Base-by-base conservation (phyloP, 2,113 vertebrate species). In the Bubalus kerabau region DNA sequence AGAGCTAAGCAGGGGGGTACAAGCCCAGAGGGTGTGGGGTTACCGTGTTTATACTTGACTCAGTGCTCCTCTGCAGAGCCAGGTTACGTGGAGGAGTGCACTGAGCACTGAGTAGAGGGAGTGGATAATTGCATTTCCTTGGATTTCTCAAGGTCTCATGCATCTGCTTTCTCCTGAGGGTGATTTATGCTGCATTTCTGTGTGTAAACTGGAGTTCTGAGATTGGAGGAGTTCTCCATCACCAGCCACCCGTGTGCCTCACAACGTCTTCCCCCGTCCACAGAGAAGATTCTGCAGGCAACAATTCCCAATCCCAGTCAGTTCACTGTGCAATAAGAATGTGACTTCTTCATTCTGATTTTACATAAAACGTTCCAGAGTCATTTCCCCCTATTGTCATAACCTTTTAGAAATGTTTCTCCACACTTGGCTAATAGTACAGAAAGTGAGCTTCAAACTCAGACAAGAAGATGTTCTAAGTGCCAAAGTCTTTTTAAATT, bases 271-370 rank as follows among this genome's bases (percentile, higher is more conserved):
- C 7, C 43, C 21, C 50, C 6, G 0, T 8, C 46, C 3, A 2
- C 0, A 2, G 74, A 52, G 43, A 67, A 36, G 11, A 14, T 7
- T n/a, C 21, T 54, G 9, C 19, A 12, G 1, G 1, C 1, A 6
- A 30, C 28, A 30, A 7, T 0, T 12, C 52, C 54, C 36, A 15
- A 5, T 6, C 16, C 5, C 43, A 4, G 15, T 9, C 43, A 7
- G 11, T 43, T 36, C 56, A 4, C 0, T 0, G 26, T 0, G 15
- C 7, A 2, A 26, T 0, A 19, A 32, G n/a, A 40, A 28, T 1
- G 1, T 4, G 14, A 60, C n/a, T 52, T 40, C 0, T 8, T 80
- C 85, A 50, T 56, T 0, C 48, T 36, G 16, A 1, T 32, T 80
- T 57, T 7, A 14, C 7, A 67, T 85, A 88, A 67, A 76, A 83